Conservation (phyloP, 2,797 vertebrate genomes). For the Botia kubotai region DNA sequence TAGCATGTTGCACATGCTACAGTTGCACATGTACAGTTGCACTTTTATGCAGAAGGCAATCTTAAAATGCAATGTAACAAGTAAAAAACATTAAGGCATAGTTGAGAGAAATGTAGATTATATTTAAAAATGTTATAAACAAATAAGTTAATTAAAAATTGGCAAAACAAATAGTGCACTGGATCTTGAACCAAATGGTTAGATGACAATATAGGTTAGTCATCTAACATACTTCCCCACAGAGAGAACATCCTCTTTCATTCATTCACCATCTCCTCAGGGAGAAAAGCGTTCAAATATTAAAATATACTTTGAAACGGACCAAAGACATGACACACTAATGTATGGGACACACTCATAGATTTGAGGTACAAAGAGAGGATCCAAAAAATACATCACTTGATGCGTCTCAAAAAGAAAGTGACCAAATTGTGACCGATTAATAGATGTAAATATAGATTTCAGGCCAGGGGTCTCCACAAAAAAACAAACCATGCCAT, state of each 20-base stretch:
- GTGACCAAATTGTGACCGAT: slow-evolving; percentile 56
- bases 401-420: slow-evolving; percentile 54
- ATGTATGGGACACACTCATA: not conserved
- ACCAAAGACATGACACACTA: slow-evolving; percentile 20
- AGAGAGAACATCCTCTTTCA: slow-evolving; percentile 52
- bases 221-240: slow-evolving; percentile 5
- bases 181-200: too few relatives aligned
- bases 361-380: not conserved
- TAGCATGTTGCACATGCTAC: too few relatives aligned
- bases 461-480: slow-evolving; percentile 34
- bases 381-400: slow-evolving; percentile 53
- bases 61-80: too few relatives aligned
- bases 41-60: too few relatives aligned
- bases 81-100: too few relatives aligned
- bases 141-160: too few relatives aligned
- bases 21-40: too few relatives aligned
- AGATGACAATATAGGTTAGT: too few relatives aligned
- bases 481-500: slow-evolving; percentile 63
- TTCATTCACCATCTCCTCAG: slow-evolving; percentile 6
- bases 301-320: not conserved
- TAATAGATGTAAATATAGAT: slow-evolving; percentile 37
- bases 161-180: too few relatives aligned
- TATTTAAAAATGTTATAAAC: too few relatives aligned
- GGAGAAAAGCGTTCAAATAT: slow-evolving; percentile 3
- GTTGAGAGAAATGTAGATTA: too few relatives aligned